A percentile compares a stretch with the other conserved stretches of the same genome.
These are phyloP conservation scores for Oligia fasciuncula DNA, from an alignment of 2,888 invertebrate genomes.

Conservation along the genomic window DNA sequence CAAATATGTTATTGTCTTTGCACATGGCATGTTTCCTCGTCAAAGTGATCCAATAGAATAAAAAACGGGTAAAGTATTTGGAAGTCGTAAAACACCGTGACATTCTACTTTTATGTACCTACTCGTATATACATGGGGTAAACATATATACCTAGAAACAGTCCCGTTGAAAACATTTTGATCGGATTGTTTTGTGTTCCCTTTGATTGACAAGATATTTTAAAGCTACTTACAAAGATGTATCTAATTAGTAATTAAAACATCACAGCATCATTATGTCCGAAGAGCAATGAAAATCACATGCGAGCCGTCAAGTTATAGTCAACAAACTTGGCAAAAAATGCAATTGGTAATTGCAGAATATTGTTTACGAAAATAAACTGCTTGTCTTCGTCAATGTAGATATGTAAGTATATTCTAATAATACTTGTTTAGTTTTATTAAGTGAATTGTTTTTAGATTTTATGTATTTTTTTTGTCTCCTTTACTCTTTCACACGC, in stretches of 20 bases:
- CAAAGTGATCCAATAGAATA: not conserved
- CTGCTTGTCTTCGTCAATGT: no score
- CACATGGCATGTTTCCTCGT: not conserved
- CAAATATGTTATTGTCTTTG: not conserved
- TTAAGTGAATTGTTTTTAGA: no score
- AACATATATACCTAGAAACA: not conserved
- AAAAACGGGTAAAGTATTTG: not conserved
- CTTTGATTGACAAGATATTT: not conserved
- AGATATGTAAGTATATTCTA: no score
- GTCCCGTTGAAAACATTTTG: not conserved
- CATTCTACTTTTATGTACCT: constrained; percentile 1
- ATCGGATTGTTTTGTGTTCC: not conserved
- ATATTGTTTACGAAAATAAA: not conserved
- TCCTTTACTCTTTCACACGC: no score
- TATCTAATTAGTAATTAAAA: not conserved
- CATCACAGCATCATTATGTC: not conserved
- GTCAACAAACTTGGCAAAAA: not conserved
- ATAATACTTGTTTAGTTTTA: no score
- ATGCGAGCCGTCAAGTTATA: not conserved
- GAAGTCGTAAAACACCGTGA: constrained; percentile 1
- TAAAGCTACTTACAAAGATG: not conserved
- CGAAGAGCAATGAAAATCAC: not conserved
- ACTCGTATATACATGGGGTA: not conserved
- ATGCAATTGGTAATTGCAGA: not conserved
- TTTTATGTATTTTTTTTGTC: no score